phyloP scores from a whole-genome alignment of 2,797 vertebrate genomes.

The Aplochiton taeniatus region DNA sequence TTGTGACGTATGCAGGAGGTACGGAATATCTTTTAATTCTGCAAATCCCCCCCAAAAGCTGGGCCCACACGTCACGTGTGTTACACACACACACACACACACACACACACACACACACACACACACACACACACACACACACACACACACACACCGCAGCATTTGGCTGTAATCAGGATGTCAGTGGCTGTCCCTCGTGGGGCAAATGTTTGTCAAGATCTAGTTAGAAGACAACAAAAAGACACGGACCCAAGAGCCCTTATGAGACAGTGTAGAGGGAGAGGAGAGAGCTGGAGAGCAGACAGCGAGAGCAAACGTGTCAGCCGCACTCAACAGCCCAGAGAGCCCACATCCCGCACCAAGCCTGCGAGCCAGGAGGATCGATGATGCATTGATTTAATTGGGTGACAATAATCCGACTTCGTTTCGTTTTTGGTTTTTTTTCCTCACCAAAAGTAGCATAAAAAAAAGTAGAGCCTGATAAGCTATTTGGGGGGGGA shows the following conservation, averaged over 20 bases:
- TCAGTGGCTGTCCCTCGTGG: neutral
- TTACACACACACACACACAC: no score
- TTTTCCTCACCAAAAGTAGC: neutral
- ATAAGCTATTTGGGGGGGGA: neutral
- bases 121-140: no score
- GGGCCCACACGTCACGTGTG: no score
- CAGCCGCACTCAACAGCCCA: conserved; percentile 1
- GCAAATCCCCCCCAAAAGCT: no score
- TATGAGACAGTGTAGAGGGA: neutral
- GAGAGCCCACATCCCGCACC: neutral
- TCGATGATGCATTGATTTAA: neutral
- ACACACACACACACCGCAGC: neutral
- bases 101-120: no score
- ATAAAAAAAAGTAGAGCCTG: neutral
- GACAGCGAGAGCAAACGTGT: conserved; percentile 8
- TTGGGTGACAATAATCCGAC: conserved; percentile 2
- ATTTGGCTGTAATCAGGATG: neutral
- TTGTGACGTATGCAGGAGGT: no score
- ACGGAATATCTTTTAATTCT: no score
- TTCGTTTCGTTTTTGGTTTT: neutral
- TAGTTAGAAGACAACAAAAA: no score
- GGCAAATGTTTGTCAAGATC: neutral
- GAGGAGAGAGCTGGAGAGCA: neutral
- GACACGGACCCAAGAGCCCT: neutral
- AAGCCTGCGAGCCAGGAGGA: conserved; percentile 5